phyloP scores from a whole-genome alignment of 1,140 invertebrate species.

The Drosophila melanica region DNA sequence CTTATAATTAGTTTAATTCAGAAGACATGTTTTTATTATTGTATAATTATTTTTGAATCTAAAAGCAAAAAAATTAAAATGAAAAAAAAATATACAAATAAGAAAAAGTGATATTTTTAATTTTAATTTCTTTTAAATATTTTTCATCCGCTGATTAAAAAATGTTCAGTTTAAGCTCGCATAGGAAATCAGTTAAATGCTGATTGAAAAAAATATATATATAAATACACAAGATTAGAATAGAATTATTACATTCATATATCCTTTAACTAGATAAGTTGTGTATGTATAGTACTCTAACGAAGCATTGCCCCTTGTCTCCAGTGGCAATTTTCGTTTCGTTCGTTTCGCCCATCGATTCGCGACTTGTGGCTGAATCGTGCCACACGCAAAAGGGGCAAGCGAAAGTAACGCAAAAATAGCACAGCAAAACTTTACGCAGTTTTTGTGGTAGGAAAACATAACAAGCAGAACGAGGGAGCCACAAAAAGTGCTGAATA shows the following conservation, averaged over 20 bases:
- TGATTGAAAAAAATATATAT: neutral
- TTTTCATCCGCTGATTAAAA: too few relatives aligned
- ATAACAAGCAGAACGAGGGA: constrained; percentile 12
- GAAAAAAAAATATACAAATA: too few relatives aligned
- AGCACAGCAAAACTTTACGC: constrained; percentile 61
- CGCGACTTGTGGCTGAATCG: constrained; percentile 52
- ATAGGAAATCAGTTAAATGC: too few relatives aligned
- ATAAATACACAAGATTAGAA: too few relatives aligned
- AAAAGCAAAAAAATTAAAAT: too few relatives aligned
- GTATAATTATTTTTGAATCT: too few relatives aligned
- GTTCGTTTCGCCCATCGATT: constrained; percentile 57
- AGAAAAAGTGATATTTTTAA: too few relatives aligned
- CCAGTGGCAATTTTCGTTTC: constrained; percentile 29
- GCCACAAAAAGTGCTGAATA: constrained; percentile 61
- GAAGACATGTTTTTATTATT: too few relatives aligned
- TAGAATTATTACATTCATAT: too few relatives aligned
- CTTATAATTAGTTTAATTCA: neutral
- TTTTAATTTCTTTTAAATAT: neutral
- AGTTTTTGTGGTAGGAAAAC: constrained; percentile 48
- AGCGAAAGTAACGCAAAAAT: constrained; percentile 38
- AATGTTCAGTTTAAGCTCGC: too few relatives aligned
- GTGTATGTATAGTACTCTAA: constrained; percentile 22
- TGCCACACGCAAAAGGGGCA: constrained; percentile 49
- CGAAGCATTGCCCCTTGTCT: constrained; percentile 10
- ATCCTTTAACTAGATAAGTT: too few relatives aligned